These are phyloP conservation scores for Thymelicus lineola DNA, from an alignment of 2,888 invertebrate species.

Conservation along the genomic window DNA sequence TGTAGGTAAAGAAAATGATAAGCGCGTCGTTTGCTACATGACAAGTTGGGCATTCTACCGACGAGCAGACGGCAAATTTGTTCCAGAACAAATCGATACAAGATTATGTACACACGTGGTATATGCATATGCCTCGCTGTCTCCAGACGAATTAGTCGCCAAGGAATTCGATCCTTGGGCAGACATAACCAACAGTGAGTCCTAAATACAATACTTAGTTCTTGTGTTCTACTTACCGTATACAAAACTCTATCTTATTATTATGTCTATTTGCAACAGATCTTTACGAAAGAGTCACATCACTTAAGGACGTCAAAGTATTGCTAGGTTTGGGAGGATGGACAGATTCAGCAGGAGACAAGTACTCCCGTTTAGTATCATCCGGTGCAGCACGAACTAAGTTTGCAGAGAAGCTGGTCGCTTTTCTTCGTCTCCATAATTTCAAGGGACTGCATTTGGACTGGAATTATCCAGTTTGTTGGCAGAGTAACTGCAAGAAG, in stretches of 20 bases:
- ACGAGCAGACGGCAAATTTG: constrained; percentile 92
- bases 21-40: constrained; percentile 92
- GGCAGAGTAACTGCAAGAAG: constrained; percentile 95
- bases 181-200: constrained; percentile 93
- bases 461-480: constrained; percentile 97
- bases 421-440: constrained; percentile 89
- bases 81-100: constrained; percentile 93
- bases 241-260: background rate
- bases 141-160: constrained; percentile 90
- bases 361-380: constrained; percentile 92
- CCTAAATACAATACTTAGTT: background rate
- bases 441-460: constrained; percentile 96
- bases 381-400: constrained; percentile 87
- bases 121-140: constrained; percentile 95
- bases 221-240: background rate
- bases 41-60: constrained; percentile 96
- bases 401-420: constrained; percentile 89
- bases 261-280: constrained; percentile 75
- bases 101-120: constrained; percentile 94
- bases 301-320: constrained; percentile 87
- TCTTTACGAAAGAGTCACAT: constrained; percentile 91
- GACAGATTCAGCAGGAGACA: constrained; percentile 96
- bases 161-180: constrained; percentile 95
- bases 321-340: constrained; percentile 96
- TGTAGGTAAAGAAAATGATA: constrained; percentile 69